A percentile compares a stretch with the other conserved stretches of the same genome.
Conservation (phyloP, 2,888 invertebrate species). For the Platycheirus rosarum region DNA sequence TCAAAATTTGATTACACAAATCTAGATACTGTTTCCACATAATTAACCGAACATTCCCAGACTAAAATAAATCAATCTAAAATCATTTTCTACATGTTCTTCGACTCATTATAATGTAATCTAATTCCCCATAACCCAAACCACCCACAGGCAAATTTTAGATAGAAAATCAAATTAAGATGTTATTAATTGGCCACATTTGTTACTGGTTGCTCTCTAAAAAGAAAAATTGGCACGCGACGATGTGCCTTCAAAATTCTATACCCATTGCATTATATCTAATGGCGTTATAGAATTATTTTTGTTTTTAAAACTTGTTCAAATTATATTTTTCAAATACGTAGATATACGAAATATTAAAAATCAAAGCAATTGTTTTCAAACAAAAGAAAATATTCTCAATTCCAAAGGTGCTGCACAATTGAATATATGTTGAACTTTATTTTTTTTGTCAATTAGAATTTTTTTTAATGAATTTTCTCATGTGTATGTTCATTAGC, state of each 20-base stretch:
- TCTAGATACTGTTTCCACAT: too few relatives aligned
- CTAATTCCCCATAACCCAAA: neutral
- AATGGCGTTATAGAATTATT: conserved; percentile 20
- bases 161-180: conserved; percentile 38
- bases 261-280: neutral
- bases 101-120: neutral
- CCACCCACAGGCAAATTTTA: conserved; percentile 15
- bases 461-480: conserved; percentile 26
- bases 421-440: conserved; percentile 6
- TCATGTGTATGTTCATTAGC: conserved; percentile 56
- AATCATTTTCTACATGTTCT: neutral
- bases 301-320: neutral
- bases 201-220: conserved; percentile 27
- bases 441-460: too few relatives aligned
- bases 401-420: conserved; percentile 20
- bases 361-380: conserved; percentile 12
- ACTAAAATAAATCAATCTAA: too few relatives aligned
- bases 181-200: conserved; percentile 41
- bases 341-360: neutral
- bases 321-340: neutral
- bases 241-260: conserved; percentile 25
- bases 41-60: too few relatives aligned
- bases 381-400: neutral
- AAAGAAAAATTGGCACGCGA: conserved; percentile 40
- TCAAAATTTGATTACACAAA: too few relatives aligned